Evolutionary conservation across 2,113 vertebrate genomes (phyloP).

Genomic region (Chloroceryle aenea): DNA sequence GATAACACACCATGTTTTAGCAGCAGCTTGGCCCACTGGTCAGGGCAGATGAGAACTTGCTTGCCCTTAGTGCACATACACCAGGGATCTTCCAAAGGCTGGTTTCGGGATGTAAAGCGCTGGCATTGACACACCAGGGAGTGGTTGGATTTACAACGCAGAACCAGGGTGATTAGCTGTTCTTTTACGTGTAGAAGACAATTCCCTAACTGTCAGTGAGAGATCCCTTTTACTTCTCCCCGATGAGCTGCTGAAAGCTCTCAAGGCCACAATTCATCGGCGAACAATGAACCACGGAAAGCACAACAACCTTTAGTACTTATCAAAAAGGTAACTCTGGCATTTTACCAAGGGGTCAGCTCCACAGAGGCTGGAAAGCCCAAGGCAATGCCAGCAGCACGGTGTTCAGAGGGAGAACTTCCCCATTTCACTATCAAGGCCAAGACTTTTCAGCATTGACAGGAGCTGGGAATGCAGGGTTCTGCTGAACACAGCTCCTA

Average conservation of each 20-base stretch:
- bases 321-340: background rate
- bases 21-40: background rate
- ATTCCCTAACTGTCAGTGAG: background rate
- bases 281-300: background rate
- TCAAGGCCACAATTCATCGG: background rate
- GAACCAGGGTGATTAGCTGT: background rate
- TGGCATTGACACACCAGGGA: background rate
- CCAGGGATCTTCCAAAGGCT: background rate
- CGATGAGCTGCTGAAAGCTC: background rate
- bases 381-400: background rate
- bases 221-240: background rate
- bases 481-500: background rate
- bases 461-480: background rate
- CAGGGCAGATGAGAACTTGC: background rate
- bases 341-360: background rate
- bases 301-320: background rate
- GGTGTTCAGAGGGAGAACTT: background rate
- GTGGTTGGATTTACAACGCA: background rate
- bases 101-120: background rate
- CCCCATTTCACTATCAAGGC: background rate
- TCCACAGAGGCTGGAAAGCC: background rate
- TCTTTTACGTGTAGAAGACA: background rate
- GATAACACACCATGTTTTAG: background rate
- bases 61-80: background rate
- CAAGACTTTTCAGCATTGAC: background rate